A percentile compares a stretch with the other conserved stretches of the same genome.
Conservation (phyloP, 2,797 vertebrate genomes). For the Jordanella pulchra region DNA sequence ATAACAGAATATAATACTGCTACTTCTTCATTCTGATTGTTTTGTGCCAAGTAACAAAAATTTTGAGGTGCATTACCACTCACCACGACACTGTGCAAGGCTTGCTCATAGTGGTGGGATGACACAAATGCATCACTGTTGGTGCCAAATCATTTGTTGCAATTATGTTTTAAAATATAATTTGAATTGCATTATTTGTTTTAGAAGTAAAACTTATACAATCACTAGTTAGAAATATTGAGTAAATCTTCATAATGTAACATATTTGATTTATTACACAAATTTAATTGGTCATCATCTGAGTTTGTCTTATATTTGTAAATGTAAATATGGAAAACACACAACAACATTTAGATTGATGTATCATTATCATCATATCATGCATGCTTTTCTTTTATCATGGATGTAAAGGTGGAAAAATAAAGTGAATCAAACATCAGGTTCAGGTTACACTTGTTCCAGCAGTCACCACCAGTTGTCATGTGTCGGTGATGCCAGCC, state of each 20-base stretch:
- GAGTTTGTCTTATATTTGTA: no score
- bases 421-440: slow-evolving; percentile 10
- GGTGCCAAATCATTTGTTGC: background rate
- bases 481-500: slow-evolving; percentile 18
- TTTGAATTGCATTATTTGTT: background rate
- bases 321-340: no score
- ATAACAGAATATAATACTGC: no score
- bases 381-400: no score
- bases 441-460: slow-evolving; percentile 41
- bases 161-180: background rate
- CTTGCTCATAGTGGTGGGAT: no score
- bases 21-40: no score
- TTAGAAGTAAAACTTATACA: background rate
- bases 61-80: no score
- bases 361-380: background rate
- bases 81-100: no score
- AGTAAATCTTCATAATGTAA: no score
- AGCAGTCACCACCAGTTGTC: slow-evolving; percentile 30
- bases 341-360: no score
- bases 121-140: no score
- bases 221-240: background rate
- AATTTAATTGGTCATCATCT: background rate
- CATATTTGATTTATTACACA: background rate
- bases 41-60: no score
- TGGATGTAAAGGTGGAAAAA: slow-evolving; percentile 15